phyloP scores from a whole-genome alignment of 2,113 vertebrate species.

The rabbit (Oryctolagus cuniculus) region mOryCun1.1 NC_091453.1:131052501-131053000 shows the following conservation, averaged over 20 bases:
- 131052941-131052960: neutral
- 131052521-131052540: too few relatives aligned
- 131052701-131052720: neutral
- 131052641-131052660: too few relatives aligned
- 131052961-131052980: neutral
- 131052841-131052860: neutral
- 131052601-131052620: too few relatives aligned
- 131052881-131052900: neutral
- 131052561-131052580: too few relatives aligned
- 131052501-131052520: too few relatives aligned
- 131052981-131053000: neutral
- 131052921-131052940: neutral
- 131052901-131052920: neutral
- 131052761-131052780: rapidly evolving
- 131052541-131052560: too few relatives aligned
- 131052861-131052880: neutral
- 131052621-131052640: too few relatives aligned
- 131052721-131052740: neutral
- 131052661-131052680: too few relatives aligned
- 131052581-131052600: too few relatives aligned
- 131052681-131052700: too few relatives aligned
- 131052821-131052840: too few relatives aligned
- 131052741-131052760: neutral
- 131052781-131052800: neutral
- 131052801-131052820: neutral